Evolutionary conservation across 2,797 vertebrate species (phyloP).

Genomic region (Rallus crepitans): DNA sequence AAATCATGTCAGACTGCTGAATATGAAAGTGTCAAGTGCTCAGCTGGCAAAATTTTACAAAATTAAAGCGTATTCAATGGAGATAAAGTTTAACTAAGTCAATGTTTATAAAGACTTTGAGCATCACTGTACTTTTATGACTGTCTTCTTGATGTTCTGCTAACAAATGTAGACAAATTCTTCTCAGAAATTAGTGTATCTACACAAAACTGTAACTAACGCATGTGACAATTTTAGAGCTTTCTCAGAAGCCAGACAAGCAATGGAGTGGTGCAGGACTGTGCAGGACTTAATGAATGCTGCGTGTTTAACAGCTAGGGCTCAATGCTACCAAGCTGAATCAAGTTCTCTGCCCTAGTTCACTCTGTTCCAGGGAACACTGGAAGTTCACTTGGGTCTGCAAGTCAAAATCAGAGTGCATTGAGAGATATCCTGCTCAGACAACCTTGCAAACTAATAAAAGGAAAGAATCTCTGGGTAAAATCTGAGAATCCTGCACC

Average conservation of each 20-base stretch:
- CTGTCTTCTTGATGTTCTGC: not conserved
- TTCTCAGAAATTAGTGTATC: not conserved
- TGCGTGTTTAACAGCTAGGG: not conserved
- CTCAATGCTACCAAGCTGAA: not conserved
- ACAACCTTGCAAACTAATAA: not conserved
- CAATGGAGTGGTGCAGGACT: not conserved
- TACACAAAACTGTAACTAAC: not conserved
- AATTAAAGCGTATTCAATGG: not conserved
- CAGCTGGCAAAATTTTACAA: not conserved
- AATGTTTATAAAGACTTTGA: not conserved
- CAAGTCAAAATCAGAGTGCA: not conserved
- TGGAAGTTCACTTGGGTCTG: not conserved
- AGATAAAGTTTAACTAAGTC: not conserved
- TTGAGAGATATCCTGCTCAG: not conserved
- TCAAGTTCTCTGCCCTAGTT: not conserved
- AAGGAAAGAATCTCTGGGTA: not conserved
- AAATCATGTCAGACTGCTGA: not conserved
- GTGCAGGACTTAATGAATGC: fast-evolving
- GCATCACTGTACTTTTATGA: not conserved
- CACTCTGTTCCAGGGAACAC: not conserved
- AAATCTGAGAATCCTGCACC: not conserved
- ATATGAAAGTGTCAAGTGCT: not conserved
- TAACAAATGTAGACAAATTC: not conserved
- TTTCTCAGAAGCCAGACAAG: not conserved
- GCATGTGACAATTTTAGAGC: not conserved